phyloP scores from a whole-genome alignment of 2,888 invertebrate genomes.

The Antheraea yamamai region DNA sequence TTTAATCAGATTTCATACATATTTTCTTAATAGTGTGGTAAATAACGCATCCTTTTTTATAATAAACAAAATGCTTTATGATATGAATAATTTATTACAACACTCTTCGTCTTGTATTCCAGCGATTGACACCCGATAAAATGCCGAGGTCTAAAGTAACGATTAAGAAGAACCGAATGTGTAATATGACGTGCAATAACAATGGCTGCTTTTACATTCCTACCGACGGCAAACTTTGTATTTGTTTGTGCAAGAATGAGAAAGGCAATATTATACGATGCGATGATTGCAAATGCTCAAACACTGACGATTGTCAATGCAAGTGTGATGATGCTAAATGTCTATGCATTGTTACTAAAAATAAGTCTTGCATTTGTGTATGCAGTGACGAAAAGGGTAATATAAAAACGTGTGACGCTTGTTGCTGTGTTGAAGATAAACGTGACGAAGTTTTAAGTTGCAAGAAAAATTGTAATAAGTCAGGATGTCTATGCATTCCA shows the following conservation, averaged over 20 bases:
- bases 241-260: constrained; percentile 40
- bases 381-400: constrained; percentile 38
- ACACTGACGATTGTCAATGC: constrained; percentile 26
- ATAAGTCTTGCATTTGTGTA: constrained; percentile 44
- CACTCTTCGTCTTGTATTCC: neutral
- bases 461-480: constrained; percentile 39
- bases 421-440: constrained; percentile 32
- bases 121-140: neutral
- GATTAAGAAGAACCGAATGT: constrained; percentile 32
- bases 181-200: constrained; percentile 39
- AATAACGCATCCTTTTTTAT: neutral
- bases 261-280: constrained; percentile 37
- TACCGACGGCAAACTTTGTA: constrained; percentile 39
- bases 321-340: constrained; percentile 44
- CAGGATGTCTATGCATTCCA: constrained; percentile 38
- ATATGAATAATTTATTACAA: neutral
- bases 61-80: neutral
- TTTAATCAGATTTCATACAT: neutral
- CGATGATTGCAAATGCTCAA: constrained; percentile 39
- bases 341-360: constrained; percentile 44
- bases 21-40: neutral
- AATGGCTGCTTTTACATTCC: constrained; percentile 40
- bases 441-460: constrained; percentile 27
- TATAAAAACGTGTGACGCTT: constrained; percentile 40
- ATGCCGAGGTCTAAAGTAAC: constrained; percentile 31